These are phyloP conservation scores for Alexandromys fortis DNA, from an alignment of 2,113 vertebrate genomes.

Conservation along the genomic window DNA sequence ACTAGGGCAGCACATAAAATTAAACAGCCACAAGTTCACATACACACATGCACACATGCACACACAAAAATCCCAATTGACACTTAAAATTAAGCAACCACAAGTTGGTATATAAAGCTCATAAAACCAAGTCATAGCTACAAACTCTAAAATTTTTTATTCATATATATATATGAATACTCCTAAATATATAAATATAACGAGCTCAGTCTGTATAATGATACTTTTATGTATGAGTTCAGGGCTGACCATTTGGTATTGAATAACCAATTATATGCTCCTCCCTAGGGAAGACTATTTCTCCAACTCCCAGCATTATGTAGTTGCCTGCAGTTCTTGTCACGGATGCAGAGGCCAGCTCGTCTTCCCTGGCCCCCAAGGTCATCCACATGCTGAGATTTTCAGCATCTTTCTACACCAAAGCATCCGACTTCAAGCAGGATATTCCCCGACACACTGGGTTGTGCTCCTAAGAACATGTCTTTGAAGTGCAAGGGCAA, in stretches of 20 bases:
- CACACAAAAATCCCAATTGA: too few relatives aligned
- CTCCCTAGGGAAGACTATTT: neutral
- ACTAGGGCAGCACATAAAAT: neutral
- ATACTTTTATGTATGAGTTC: neutral
- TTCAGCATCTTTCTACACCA: too few relatives aligned
- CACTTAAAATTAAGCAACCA: neutral
- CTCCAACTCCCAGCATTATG: neutral
- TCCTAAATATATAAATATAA: neutral
- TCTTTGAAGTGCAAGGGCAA: neutral
- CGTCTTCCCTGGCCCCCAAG: neutral
- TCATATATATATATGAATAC: neutral
- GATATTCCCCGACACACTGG: neutral
- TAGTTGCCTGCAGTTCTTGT: neutral
- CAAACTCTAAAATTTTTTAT: neutral
- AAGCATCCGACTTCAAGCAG: neutral
- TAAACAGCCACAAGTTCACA: neutral
- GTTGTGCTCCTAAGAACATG: neutral
- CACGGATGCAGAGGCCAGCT: fast-evolving
- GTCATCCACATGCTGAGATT: too few relatives aligned
- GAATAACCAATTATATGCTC: too few relatives aligned
- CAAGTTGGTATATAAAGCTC: neutral
- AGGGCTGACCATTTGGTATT: neutral
- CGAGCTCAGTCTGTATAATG: neutral
- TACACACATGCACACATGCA: neutral
- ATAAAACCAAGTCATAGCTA: neutral